A percentile compares a stretch with the other conserved stretches of the same genome.
Conservation (phyloP, 2,113 vertebrate genomes). For the Dasyornis broadbenti region DNA sequence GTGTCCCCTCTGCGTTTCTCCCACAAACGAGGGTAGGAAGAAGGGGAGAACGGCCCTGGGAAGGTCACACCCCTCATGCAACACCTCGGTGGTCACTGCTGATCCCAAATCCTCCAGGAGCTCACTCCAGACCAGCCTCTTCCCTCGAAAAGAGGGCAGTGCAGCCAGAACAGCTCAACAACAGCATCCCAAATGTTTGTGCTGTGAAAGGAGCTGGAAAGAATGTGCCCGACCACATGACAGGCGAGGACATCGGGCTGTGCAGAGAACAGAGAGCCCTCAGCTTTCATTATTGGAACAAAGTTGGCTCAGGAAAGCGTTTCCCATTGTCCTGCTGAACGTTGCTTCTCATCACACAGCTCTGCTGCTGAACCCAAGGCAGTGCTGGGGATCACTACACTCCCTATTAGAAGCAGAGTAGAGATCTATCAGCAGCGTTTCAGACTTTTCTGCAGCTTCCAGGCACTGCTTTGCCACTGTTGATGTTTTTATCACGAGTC, state of each 20-base stretch:
- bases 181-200: slow-evolving; percentile 19
- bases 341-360: not conserved
- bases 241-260: slow-evolving; percentile 37
- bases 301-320: slow-evolving; percentile 35
- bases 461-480: not conserved
- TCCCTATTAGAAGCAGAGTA: not conserved
- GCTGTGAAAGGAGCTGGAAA: slow-evolving; percentile 57
- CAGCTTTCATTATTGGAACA: slow-evolving; percentile 3
- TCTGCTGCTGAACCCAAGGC: not conserved
- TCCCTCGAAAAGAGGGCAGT: not conserved
- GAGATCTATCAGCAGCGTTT: not conserved
- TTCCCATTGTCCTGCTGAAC: slow-evolving; percentile 54
- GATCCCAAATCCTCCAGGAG: not conserved
- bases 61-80: rapidly evolving
- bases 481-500: not conserved
- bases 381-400: not conserved
- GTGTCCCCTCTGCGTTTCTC: not conserved
- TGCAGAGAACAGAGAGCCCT: slow-evolving; percentile 35
- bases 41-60: not conserved
- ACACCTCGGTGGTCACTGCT: not conserved
- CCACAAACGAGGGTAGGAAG: rapidly evolving
- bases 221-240: slow-evolving; percentile 47
- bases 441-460: not conserved
- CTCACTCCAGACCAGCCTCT: not conserved
- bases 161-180: not conserved